These are phyloP conservation scores for Aporrectodea caliginosa DNA, from an alignment of 1,140 invertebrate species.

Conservation along the genomic window DNA sequence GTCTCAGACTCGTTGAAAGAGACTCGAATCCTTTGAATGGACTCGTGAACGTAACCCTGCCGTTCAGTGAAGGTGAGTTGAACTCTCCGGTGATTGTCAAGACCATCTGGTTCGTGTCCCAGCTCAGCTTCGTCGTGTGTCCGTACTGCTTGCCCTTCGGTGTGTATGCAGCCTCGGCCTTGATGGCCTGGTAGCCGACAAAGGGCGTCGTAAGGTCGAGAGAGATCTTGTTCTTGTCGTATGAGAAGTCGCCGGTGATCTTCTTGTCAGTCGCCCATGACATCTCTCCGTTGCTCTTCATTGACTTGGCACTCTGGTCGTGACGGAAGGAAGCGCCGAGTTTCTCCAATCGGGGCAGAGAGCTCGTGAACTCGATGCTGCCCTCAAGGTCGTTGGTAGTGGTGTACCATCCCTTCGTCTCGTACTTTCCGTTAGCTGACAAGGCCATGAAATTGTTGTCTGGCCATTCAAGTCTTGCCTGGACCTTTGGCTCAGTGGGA, in stretches of 20 bases:
- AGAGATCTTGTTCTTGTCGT: conserved; percentile 26
- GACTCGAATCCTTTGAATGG: conserved; percentile 21
- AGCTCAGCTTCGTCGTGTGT: not conserved
- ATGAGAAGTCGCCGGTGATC: conserved; percentile 32
- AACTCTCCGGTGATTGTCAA: conserved; percentile 9
- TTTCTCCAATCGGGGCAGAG: conserved; percentile 20
- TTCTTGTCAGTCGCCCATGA: conserved; percentile 38
- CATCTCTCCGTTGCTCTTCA: conserved; percentile 32
- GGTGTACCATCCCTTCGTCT: conserved; percentile 15
- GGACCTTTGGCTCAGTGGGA: conserved; percentile 7
- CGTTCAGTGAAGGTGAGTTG: not conserved
- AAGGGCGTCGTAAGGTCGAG: conserved; percentile 36
- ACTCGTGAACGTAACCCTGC: conserved; percentile 19
- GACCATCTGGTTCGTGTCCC: conserved; percentile 6
- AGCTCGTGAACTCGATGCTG: conserved; percentile 18
- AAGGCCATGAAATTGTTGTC: conserved; percentile 17
- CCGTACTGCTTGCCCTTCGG: conserved; percentile 2
- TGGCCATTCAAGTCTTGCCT: conserved; percentile 21
- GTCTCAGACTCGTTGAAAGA: not conserved
- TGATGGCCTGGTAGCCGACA: conserved; percentile 19
- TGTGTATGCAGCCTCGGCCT: conserved; percentile 25
- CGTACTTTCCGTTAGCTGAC: conserved; percentile 15
- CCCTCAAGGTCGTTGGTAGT: conserved; percentile 22
- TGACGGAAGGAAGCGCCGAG: conserved; percentile 33
- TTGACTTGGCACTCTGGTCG: conserved; percentile 19